Base-by-base conservation (phyloP, 2,113 vertebrate genomes). In the Embiotoca jacksoni region DNA sequence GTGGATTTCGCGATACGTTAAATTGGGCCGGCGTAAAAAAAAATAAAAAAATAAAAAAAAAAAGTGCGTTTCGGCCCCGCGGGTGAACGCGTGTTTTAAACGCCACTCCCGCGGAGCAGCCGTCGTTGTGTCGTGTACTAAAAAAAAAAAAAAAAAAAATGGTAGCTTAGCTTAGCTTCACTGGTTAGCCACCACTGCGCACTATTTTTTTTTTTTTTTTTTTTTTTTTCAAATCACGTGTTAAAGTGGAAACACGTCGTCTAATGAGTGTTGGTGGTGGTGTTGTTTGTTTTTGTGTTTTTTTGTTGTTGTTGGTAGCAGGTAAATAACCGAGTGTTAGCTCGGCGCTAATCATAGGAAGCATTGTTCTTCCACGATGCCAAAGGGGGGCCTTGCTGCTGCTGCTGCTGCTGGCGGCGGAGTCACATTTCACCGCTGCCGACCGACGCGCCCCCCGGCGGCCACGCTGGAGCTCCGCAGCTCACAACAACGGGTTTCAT, bases 281-380 rank as follows among this genome's bases (percentile, higher is more conserved):
- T 23, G 23, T 23, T 23, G 23, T 23, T 23, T 23, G 23, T 23
- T 23, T 23, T 23, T 23, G 1, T 23, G 23, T 23, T 23, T 23
- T 23, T 23, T 23, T 23, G 23, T n/a, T n/a, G n/a, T 0, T 14
- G 39, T 6, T 0, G 6, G 23, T 1, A 1, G 31, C n/a, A 4
- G 0, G 32, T 2, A 30, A 14, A 3, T 10, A 33, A 13, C 15
- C 23, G 0, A 5, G 15, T 16, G 32, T 7, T 88, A 85, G 82
- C 80, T 83, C 6, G 0, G 14, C 37, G 80, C 67, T 91, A 78
- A 59, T 35, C 16, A 63, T 1, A 4, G 68, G 76, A 81, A 70
- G 88, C 91, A 92, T 94, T 94, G 93, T 94, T 94, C 92, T 92
- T 23, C 73, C 52, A 10, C 71, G 61, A 63, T 76, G 84, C 75